phyloP scores from a whole-genome alignment of 2,888 invertebrate species.

The Andrena praecox region DNA sequence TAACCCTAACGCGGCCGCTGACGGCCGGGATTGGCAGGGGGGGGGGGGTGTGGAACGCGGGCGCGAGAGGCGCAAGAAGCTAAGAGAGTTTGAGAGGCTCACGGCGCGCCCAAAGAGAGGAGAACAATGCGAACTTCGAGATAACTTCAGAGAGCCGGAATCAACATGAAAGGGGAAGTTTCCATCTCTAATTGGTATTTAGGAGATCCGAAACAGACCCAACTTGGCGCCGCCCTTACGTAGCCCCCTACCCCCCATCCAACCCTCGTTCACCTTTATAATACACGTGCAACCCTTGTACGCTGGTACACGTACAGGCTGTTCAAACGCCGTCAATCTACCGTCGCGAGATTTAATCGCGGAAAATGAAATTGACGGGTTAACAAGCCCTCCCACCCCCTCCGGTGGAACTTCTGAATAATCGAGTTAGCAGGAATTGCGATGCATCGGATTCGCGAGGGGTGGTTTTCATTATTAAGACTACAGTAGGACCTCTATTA shows the following conservation, averaged over 20 bases:
- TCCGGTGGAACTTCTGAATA: conserved; percentile 7
- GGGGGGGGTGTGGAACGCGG: conserved; percentile 10
- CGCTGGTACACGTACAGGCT: background rate
- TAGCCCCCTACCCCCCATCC: conserved; percentile 6
- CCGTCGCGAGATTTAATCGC: conserved; percentile 42
- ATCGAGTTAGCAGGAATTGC: background rate
- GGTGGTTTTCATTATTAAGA: too few species aligned
- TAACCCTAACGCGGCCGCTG: conserved; percentile 72
- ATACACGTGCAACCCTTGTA: conserved; percentile 19
- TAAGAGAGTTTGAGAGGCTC: conserved; percentile 62
- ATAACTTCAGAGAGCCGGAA: conserved; percentile 81
- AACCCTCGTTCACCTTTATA: conserved; percentile 23
- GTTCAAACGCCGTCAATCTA: conserved; percentile 1
- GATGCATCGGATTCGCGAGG: conserved; percentile 14
- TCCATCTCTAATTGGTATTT: conserved; percentile 84
- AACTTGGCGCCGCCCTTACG: conserved; percentile 68
- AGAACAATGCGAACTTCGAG: conserved; percentile 83
- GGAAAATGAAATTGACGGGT: conserved; percentile 46
- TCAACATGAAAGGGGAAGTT: conserved; percentile 84
- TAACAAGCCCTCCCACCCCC: conserved; percentile 16
- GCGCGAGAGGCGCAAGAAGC: conserved; percentile 51
- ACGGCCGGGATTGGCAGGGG: conserved; percentile 57
- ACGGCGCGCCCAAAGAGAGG: conserved; percentile 67
- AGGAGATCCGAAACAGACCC: conserved; percentile 83
- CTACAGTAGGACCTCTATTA: background rate